phyloP scores from a whole-genome alignment of 2,113 vertebrate species.

The Cariama cristata region DNA sequence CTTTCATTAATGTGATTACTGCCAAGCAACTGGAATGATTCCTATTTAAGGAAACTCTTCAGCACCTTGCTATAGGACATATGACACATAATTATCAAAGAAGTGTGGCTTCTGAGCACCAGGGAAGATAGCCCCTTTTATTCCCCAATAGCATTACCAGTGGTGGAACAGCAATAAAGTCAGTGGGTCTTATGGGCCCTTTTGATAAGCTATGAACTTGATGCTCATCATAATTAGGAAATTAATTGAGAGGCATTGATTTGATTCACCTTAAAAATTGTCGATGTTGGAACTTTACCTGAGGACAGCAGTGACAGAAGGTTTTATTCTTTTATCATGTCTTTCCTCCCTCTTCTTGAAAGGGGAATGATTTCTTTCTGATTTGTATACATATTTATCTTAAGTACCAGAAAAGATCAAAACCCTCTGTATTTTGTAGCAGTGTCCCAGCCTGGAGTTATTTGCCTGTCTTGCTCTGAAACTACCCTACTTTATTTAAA shows the following conservation, averaged over 20 bases:
- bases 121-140: background rate
- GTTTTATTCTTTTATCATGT: background rate
- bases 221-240: background rate
- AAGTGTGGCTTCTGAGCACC: background rate
- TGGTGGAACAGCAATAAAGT: background rate
- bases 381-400: background rate
- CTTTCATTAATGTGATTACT: background rate
- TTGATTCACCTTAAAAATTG: background rate
- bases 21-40: background rate
- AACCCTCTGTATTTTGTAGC: background rate
- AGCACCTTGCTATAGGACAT: background rate
- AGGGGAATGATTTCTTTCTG: background rate
- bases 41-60: background rate
- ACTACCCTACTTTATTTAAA: background rate
- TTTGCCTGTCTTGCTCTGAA: background rate
- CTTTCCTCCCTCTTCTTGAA: background rate
- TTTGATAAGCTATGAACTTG: background rate
- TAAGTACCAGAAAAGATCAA: constrained; percentile 23
- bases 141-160: background rate
- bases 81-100: background rate
- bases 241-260: background rate
- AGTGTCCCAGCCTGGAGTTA: background rate
- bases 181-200: background rate
- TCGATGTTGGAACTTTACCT: background rate
- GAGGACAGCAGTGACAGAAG: background rate